These are phyloP conservation scores for Cochlearius cochlearius DNA, from an alignment of 2,113 vertebrate species.

Conservation along the genomic window DNA sequence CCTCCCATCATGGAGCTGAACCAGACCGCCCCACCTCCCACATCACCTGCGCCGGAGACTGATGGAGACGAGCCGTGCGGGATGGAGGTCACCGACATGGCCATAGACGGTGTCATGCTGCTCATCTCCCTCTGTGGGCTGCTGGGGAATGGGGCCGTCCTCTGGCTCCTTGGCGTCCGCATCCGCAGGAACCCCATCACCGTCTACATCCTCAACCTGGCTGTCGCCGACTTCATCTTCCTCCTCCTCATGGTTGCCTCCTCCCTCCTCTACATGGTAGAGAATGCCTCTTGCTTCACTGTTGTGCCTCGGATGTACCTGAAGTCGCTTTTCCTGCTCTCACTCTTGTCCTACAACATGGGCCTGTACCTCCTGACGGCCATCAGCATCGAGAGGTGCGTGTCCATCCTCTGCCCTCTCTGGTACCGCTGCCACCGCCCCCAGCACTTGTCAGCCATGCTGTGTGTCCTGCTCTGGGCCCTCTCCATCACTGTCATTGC, in stretches of 20 bases:
- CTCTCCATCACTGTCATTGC: conserved; percentile 29
- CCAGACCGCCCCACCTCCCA: fast-evolving
- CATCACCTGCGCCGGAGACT: fast-evolving
- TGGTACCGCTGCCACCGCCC: background rate
- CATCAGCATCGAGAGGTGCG: conserved; percentile 61
- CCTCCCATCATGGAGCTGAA: background rate
- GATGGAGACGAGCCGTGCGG: fast-evolving
- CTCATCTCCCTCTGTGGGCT: background rate
- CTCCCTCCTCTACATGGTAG: background rate
- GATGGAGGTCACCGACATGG: fast-evolving
- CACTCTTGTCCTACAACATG: background rate
- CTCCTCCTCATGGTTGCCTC: background rate
- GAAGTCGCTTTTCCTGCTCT: background rate
- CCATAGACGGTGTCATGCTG: background rate
- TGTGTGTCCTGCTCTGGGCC: conserved; percentile 59
- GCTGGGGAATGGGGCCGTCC: background rate
- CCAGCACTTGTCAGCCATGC: background rate
- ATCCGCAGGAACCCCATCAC: conserved; percentile 1
- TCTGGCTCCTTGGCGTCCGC: conserved; percentile 20
- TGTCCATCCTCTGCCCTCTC: background rate
- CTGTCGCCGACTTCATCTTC: background rate
- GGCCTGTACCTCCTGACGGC: conserved; percentile 48
- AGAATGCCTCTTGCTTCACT: fast-evolving
- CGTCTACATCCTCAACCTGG: conserved; percentile 9
- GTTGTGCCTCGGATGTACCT: fast-evolving